These are phyloP conservation scores for Rhinatrema bivittatum DNA, from an alignment of 2,797 vertebrate species.

Conservation along the genomic window DNA sequence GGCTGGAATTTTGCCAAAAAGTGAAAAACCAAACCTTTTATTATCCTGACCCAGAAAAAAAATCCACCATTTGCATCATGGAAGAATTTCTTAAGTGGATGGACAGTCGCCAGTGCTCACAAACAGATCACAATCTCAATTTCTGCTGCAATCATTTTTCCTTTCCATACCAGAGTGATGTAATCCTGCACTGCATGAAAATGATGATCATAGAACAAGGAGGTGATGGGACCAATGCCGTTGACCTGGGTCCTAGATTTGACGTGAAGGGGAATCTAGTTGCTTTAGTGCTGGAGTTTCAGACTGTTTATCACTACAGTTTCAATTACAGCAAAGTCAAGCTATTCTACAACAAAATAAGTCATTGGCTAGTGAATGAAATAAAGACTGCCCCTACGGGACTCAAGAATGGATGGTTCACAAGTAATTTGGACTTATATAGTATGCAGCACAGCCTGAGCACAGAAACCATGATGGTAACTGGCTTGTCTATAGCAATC, in stretches of 20 bases:
- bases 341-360: conserved; percentile 74
- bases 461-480: conserved; percentile 79
- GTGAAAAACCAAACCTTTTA: conserved; percentile 92
- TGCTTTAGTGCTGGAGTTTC: conserved; percentile 83
- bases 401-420: conserved; percentile 85
- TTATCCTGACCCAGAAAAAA: conserved; percentile 49
- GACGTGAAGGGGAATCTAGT: conserved; percentile 69
- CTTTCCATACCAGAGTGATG: conserved; percentile 76
- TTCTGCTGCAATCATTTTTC: conserved; percentile 80
- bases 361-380: conserved; percentile 76
- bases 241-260: conserved; percentile 74
- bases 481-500: conserved; percentile 80
- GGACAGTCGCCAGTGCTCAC: conserved; percentile 74
- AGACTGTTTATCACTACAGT: conserved; percentile 78
- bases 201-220: conserved; percentile 84
- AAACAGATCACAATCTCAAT: conserved; percentile 61
- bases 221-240: conserved; percentile 37
- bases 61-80: conserved; percentile 76
- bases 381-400: conserved; percentile 74
- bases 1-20: conserved; percentile 75
- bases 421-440: conserved; percentile 84
- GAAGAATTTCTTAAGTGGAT: conserved; percentile 87
- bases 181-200: conserved; percentile 87
- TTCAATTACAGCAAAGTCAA: conserved; percentile 80
- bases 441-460: conserved; percentile 85